Base-by-base conservation (phyloP, 2,888 invertebrate species). In the Rhagonycha lutea region DNA sequence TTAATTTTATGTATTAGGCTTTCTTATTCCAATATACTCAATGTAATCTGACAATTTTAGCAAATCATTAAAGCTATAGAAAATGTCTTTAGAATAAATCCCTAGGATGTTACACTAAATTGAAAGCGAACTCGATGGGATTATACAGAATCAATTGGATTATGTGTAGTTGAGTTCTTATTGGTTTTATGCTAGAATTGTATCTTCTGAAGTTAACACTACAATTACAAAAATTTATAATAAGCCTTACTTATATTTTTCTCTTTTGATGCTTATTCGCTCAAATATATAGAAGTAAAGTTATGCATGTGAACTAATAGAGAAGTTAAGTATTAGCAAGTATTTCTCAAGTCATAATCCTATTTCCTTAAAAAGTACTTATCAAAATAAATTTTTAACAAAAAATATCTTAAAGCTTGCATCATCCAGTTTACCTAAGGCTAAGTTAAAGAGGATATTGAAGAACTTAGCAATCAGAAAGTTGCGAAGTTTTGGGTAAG, bases 391-490 rank as follows among this genome's bases (percentile, higher is more conserved):
- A 68, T 68, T 68, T 68, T 68, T 68, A 68, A 68, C 68, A 18
- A 68, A 32, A 68, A 68, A 68, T 68, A 32, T 29, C 18, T 32
- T 32, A 32, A 32, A 68, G 32, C 29, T 68, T 68, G 68, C 32
- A 32, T 68, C 61, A 28, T 24, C 61, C 65, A 72, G 65, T 72
- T 72, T 65, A 65, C 29, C 65, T 18, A 18, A 29, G 67, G 23
- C 65, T 24, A 32, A 60, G 60, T 65, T 26, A 63, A 65, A 65
- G 65, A 72, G 67, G 71, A 60, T 72, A 72, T 72, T 63, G 71
- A 29, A 65, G 63, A 72, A 72, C 71, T 72, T 72, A 65, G 71
- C 67, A 72, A 72, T 72, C 71, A 72, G 71, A 24, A 72, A 72
- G 71, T 72, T 72, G 67, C 14, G 26, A 72, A 72, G 63, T 72